Evolutionary conservation across 2,113 vertebrate species (phyloP), one percentile per base, ranked within the genome.

Genomic region (Hoplias malabaricus): DNA sequence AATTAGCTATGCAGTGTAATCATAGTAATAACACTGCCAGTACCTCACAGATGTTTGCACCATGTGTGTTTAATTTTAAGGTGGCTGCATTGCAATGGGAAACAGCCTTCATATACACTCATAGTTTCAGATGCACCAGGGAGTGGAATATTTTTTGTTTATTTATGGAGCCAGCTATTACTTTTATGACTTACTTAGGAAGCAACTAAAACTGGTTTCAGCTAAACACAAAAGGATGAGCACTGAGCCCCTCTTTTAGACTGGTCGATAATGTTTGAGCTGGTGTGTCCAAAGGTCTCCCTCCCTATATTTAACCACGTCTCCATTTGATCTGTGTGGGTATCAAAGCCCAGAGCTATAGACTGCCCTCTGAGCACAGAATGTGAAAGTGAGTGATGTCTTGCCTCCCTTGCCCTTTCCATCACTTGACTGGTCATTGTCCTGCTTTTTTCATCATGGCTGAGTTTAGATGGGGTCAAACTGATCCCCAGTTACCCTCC

Each of bases 271-370:
- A 23, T 65, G 21, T 83, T 73, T 50, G 57, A 21, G 43, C 66
- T 36, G 62, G 77, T 2, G 14, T 42, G 81, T 69, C 33, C 70
- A 86, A 88, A 88, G 88, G 85, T 87, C 79, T 43, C 31, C 33
- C n/a, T 19, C 75, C 31, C 80, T 77, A 88, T 87, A 78, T 83
- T 83, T 73, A 85, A 67, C 81, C 76, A 40, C 31, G 42, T 27
- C 21, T 73, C 69, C 43, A 38, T 92, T 90, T 92, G 85, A 91
- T 88, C 69, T 78, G 73, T 69, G 33, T 46, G 71, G 62, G 42
- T 84, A 81, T 90, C 88, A 86, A 86, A 86, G 88, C 79, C 33
- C 75, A 57, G 72, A 40, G 38, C 83, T 42, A 50, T 79, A 66
- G 83, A 79, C 68, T 69, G 73, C 78, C 59, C 73, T 72, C 16